phyloP scores from a whole-genome alignment of 2,888 invertebrate genomes.

The Agrotis exclamationis region DNA sequence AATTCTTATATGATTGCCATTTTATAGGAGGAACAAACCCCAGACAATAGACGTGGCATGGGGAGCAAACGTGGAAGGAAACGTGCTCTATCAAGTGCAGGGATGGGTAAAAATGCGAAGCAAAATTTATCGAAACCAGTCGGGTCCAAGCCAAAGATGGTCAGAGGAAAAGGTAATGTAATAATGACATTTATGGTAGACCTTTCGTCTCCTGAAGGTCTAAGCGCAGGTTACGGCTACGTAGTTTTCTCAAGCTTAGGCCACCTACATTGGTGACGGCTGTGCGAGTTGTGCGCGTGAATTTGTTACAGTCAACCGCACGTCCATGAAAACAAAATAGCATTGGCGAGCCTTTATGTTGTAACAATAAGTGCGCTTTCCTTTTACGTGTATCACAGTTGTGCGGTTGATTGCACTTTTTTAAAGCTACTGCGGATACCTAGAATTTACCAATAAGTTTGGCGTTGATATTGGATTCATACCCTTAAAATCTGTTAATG shows the following conservation, averaged over 20 bases:
- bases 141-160: slow-evolving; percentile 73
- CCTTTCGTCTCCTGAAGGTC: neutral
- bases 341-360: neutral
- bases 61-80: slow-evolving; percentile 83
- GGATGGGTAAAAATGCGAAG: slow-evolving; percentile 73
- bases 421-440: neutral
- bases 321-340: neutral
- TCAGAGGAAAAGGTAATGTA: slow-evolving; percentile 78
- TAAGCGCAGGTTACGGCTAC: neutral
- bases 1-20: neutral
- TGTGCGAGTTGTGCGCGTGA: slow-evolving; percentile 9
- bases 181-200: neutral
- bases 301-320: neutral
- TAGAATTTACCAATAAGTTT: neutral
- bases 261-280: slow-evolving; percentile 1
- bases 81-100: slow-evolving; percentile 81
- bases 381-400: neutral
- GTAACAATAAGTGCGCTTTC: neutral
- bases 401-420: neutral
- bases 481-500: neutral
- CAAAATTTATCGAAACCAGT: slow-evolving; percentile 69
- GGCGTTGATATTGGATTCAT: neutral
- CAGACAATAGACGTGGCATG: slow-evolving; percentile 68
- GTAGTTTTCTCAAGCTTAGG: slow-evolving; percentile 9
- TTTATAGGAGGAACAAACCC: slow-evolving; percentile 66